Percentiles rank a stretch among this genome's conserved stretches.
These are phyloP conservation scores for Fratercula arctica DNA, from an alignment of 2,797 vertebrate species.

Conservation along the genomic window DNA sequence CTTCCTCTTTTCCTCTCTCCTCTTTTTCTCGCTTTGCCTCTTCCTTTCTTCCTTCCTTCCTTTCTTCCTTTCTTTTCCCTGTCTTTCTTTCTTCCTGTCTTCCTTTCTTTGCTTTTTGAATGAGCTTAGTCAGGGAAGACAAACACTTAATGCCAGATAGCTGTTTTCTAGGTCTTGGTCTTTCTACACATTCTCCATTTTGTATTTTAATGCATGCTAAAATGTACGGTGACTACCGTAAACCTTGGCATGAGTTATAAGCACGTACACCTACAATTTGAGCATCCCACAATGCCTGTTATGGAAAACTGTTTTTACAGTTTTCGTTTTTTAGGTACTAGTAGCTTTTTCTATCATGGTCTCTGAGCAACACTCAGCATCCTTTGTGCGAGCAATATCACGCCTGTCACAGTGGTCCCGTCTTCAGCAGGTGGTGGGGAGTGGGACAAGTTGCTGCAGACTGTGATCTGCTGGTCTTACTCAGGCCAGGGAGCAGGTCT, in stretches of 20 bases:
- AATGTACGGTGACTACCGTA: neutral
- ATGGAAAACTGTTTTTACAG: neutral
- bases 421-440: neutral
- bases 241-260: neutral
- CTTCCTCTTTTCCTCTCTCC: neutral
- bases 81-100: neutral
- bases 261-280: neutral
- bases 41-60: neutral
- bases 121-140: neutral
- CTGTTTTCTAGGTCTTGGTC: neutral
- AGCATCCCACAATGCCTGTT: neutral
- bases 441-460: neutral
- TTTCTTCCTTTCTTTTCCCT: too few relatives aligned
- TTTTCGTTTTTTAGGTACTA: neutral
- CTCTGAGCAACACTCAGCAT: neutral
- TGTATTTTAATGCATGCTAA: neutral
- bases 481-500: conserved; percentile 24
- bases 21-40: too few relatives aligned
- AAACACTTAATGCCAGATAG: neutral
- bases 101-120: neutral
- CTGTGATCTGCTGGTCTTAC: neutral
- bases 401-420: neutral
- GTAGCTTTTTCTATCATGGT: neutral
- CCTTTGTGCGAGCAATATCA: neutral
- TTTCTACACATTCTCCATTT: neutral